These are phyloP conservation scores for Toxotes chatareus DNA, from an alignment of 2,113 vertebrate species.

Conservation along the genomic window DNA sequence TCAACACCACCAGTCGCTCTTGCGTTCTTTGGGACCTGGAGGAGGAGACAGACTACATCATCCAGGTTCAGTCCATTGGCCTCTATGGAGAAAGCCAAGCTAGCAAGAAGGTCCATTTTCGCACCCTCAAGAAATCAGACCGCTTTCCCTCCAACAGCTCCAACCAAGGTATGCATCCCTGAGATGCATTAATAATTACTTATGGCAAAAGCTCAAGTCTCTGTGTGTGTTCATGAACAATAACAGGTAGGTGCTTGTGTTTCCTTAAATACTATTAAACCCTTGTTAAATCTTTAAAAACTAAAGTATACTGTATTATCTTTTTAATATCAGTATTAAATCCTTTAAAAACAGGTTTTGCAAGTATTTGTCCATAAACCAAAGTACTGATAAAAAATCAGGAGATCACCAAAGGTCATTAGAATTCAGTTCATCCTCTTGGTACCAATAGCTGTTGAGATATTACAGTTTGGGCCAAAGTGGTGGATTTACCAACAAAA, in stretches of 20 bases:
- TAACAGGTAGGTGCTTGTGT: not conserved
- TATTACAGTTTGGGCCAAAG: not conserved
- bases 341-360: not conserved
- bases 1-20: constrained; percentile 96
- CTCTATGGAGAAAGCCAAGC: constrained; percentile 95
- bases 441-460: not conserved
- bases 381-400: not conserved
- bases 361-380: not conserved
- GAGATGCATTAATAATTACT: not conserved
- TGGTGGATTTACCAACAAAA: not conserved
- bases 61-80: constrained; percentile 96
- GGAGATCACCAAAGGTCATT: not conserved
- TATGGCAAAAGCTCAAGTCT: not conserved
- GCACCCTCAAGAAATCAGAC: constrained; percentile 94
- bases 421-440: too few relatives aligned
- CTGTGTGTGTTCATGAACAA: not conserved
- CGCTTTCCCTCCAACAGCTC: constrained; percentile 94
- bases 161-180: constrained; percentile 89
- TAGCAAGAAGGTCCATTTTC: constrained; percentile 93
- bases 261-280: not conserved
- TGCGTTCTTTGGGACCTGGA: constrained; percentile 98
- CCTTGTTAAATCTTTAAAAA: not conserved
- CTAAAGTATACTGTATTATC: not conserved
- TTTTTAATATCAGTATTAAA: too few relatives aligned
- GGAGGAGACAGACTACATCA: constrained; percentile 94